Conservation (phyloP, 2,113 vertebrate genomes). For the Archilochus colubris region DNA sequence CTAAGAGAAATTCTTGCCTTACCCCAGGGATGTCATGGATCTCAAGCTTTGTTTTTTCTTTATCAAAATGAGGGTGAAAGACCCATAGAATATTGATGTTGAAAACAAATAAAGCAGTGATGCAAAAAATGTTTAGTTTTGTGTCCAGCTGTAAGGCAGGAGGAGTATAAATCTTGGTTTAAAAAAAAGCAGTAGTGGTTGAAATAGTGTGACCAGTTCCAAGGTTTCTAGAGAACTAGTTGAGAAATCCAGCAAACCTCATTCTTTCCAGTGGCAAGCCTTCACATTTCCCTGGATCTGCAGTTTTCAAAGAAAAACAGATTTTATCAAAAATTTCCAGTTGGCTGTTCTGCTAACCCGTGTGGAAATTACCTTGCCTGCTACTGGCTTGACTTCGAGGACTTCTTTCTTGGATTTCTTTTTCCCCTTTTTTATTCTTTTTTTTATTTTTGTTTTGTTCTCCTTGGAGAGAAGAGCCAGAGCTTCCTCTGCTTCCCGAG, state of each 20-base stretch:
- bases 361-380: conserved; percentile 34
- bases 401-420: fast-evolving
- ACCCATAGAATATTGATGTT: background rate
- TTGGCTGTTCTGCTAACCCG: background rate
- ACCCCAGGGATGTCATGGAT: background rate
- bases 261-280: conserved; percentile 55
- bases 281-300: conserved; percentile 6
- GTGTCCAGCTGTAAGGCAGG: background rate
- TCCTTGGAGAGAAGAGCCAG: background rate
- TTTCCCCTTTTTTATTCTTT: fast-evolving
- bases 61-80: background rate
- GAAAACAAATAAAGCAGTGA: background rate
- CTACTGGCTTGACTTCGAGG: background rate
- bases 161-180: background rate
- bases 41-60: background rate
- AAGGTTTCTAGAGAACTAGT: conserved; percentile 36
- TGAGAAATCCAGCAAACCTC: conserved; percentile 48
- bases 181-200: background rate
- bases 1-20: background rate
- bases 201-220: background rate
- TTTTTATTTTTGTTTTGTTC: background rate
- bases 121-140: background rate
- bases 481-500: background rate
- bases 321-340: conserved; percentile 45
- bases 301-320: conserved; percentile 29